Base-by-base conservation (phyloP, 2,113 vertebrate species). In the Corythaixoides concolor region DNA sequence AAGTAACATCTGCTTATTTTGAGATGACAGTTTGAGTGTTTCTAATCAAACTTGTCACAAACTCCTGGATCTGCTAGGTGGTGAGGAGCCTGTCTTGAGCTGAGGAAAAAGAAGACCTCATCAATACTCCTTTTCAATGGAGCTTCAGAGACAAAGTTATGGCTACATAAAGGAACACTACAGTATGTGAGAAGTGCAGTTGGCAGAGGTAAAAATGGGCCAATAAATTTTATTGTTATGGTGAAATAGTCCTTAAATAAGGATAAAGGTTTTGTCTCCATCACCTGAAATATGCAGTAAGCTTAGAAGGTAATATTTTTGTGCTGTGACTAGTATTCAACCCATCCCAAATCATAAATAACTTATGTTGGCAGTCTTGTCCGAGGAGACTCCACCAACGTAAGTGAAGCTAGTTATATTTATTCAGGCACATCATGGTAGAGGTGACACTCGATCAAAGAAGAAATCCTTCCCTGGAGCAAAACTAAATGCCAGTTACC, bases 401-500 rank as follows among this genome's bases (percentile, higher is more conserved):
- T 30, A 84, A 91, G 62, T 19, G 19, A 93, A 76, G 55, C 37
- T 66, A 83, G 90, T 78, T 63, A 56, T 39, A 88, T 82, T 85
- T 96, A 92, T 81, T 91, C 60, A 85, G 62, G 77, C 33, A 77
- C 69, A 88, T 62, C 58, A 37, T 8, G 32, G 66, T 58, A 92
- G 49, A 96, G 58, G 85, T 91, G 88, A 94, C 89, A 91, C 45
- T 17, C 62, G 53, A 78, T 60, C 62, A 91, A 91, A 82, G 69
- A 72, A 75, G 45, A 87, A 95, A 83, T 37, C 73, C 60, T 84
- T 70, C 52, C 84, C 64, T 64, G 33, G 32, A 93, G 83, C 68
- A 86, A 89, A 96, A 72, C 68, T 92, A 93, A 90, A 85, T 37
- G 59, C 43, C 55, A 45, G 88, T 91, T 90, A 83, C 68, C 22